Evolutionary conservation across 2,797 vertebrate species (phyloP), one percentile per base, ranked within the genome.

Genomic region (Darevskia nairensis): DNA sequence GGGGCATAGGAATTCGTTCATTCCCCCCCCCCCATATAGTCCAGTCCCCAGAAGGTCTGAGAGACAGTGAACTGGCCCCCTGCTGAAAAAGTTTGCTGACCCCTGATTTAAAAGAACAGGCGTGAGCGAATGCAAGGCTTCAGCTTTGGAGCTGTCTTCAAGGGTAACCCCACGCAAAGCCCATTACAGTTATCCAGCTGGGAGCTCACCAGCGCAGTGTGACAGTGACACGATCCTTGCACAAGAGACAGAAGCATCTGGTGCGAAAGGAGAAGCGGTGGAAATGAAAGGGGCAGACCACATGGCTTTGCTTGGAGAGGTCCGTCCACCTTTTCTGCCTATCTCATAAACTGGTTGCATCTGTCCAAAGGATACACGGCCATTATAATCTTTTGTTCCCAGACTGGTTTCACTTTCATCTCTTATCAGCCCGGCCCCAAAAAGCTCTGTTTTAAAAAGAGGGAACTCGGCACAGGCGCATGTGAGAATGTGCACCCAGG

Each of bases 351-450:
- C 81, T 2, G n/a, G 7, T 61, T 88, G 59, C 88, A 32, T 6
- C 86, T 10, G 82, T 4, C 46, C 39, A 68, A 75, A 75, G 79
- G 71, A n/a, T 6, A 32, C 11, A 35, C 77, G 32, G 10, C 66
- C 77, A 32, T n/a, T 0, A 1, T 50, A 55, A 75, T 61, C 75
- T 84, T 82, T n/a, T 87, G 86, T 81, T 81, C 78, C 39, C 50
- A 71, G 81, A 76, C 82, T 74, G 35, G 69, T 61, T 79, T 86
- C 50, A 4, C 92, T 92, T 90, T 41, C 77, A 83, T 13, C 85
- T 81, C 6, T 89, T 85, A 86, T 25, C 88, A 86, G 90, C 74
- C 21, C 29, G 15, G 81, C 27, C 59, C 88, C 87, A 81, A 25
- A 80, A 86, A 59, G 8, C 59, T 9, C 59, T 6, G 29, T 1